Base-by-base conservation (phyloP, 2,888 invertebrate genomes). In the Xestia sexstrigata region DNA sequence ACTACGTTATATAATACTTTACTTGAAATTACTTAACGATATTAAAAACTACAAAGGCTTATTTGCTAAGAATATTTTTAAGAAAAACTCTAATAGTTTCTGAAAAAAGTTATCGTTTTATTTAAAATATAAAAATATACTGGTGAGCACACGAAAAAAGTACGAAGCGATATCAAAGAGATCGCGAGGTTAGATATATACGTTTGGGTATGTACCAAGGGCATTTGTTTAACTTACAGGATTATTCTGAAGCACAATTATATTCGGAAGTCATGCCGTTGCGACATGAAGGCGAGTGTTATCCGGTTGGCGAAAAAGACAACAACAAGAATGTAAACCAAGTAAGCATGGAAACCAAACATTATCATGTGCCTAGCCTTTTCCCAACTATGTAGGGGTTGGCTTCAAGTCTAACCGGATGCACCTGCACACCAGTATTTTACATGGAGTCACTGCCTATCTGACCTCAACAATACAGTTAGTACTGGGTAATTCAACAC, bases 151-250 rank as follows among this genome's bases (percentile, higher is more conserved):
- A 47, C 7, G 1, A 74, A 60, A 62, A 3, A 55, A 67, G 15
- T n/a, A 30, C 39, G 23, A 52, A 62, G 60, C 8, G 17, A 35
- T 20, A 17, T 52, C 62, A 82, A 76, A 78, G 49, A 78, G 74
- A 76, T 78, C 2, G 8, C 45, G 13, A 70, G n/a, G 47, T 73
- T 23, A 70, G 68, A 80, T 75, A 11, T 75, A 11, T 35, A 35
- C 52, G 70, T 67, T 74, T 70, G 30, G 72, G 42, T 42, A 68
- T 72, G 39, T 63, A 77, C 58, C 15, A 68, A 68, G 68, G 52
- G 52, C 60, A 30, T 60, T 78, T 39, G 76, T n/a, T 60, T 35
- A 79, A 79, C 58, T 52, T 42, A 55, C 30, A 17, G 75, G 20
- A 1, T 45, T 70, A 79, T 79, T 79, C 62, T 47, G 45, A 52